A percentile compares a stretch with the other conserved stretches of the same genome.
These are phyloP conservation scores for Hoplostethus atlanticus DNA, from an alignment of 2,797 vertebrate species.

Conservation along the genomic window DNA sequence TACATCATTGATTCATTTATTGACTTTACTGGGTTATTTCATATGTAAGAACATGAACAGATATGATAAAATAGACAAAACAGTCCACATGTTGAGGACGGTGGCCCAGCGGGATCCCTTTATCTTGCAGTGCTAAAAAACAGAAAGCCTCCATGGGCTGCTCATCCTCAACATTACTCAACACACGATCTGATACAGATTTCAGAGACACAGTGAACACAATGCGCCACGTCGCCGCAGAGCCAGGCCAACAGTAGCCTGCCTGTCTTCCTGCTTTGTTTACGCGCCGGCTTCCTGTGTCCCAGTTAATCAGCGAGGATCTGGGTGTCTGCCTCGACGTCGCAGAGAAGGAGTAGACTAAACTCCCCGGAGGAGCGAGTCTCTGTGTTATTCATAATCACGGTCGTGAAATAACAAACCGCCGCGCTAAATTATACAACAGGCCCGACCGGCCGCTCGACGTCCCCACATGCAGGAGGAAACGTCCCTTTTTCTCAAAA, in stretches of 20 bases:
- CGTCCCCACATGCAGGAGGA: conserved; percentile 41
- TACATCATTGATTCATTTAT: too few relatives aligned
- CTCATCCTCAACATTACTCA: background rate
- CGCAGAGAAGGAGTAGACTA: conserved; percentile 70
- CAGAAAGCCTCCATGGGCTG: too few relatives aligned
- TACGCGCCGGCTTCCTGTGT: conserved; percentile 78
- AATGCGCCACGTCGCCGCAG: conserved; percentile 13
- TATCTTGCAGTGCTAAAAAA: too few relatives aligned
- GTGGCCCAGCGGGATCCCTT: too few relatives aligned
- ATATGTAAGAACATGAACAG: too few relatives aligned
- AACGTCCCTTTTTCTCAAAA: conserved; percentile 9
- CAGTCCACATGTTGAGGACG: too few relatives aligned
- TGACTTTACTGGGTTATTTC: too few relatives aligned
- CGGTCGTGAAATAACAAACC: conserved; percentile 72
- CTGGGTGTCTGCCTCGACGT: conserved; percentile 70
- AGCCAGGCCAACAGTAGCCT: conserved; percentile 52
- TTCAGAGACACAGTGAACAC: conserved; percentile 32
- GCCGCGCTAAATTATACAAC: conserved; percentile 61
- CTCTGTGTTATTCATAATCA: conserved; percentile 65
- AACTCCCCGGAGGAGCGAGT: conserved; percentile 62
- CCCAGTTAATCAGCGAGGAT: conserved; percentile 74
- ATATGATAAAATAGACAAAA: too few relatives aligned
- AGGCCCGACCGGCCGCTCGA: conserved; percentile 50
- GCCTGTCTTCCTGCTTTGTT: conserved; percentile 67
- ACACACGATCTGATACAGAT: conserved; percentile 34